A percentile compares a stretch with the other conserved stretches of the same genome.
These are phyloP conservation scores for Neoscelio sp. DNA, from an alignment of 2,888 invertebrate species.

Conservation along the genomic window DNA sequence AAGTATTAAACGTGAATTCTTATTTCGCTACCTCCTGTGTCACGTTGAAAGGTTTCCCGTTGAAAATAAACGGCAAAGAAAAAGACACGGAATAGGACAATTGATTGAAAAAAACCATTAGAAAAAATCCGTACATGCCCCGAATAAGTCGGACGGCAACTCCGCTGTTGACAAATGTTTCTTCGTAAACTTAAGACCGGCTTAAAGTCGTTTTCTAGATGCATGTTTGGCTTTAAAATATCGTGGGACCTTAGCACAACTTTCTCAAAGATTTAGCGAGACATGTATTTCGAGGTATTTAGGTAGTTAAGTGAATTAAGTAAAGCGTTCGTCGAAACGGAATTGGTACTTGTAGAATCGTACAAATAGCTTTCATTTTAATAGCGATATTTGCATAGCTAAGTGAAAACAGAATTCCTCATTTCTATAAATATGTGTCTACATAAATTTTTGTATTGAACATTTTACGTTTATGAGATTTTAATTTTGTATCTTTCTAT, in stretches of 20 bases:
- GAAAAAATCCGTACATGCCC: too few relatives aligned
- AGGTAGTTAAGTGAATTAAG: constrained; percentile 40
- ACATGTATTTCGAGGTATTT: constrained; percentile 30
- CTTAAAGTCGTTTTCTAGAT: constrained; percentile 33
- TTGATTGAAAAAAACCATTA: too few relatives aligned
- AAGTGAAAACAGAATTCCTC: background rate
- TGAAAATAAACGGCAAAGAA: too few relatives aligned
- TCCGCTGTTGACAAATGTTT: constrained; percentile 32
- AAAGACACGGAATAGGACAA: too few relatives aligned
- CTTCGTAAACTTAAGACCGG: constrained; percentile 14
- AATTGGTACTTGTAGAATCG: constrained; percentile 29
- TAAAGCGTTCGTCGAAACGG: constrained; percentile 31
- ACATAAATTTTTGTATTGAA: too few relatives aligned
- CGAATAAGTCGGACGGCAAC: too few relatives aligned
- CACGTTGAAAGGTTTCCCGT: too few relatives aligned
- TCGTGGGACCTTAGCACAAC: constrained; percentile 31
- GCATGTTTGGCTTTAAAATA: constrained; percentile 50
- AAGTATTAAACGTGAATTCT: too few relatives aligned
- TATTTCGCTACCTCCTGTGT: too few relatives aligned
- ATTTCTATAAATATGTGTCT: background rate
- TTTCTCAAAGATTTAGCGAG: constrained; percentile 33
- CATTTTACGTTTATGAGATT: too few relatives aligned
- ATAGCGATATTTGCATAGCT: background rate
- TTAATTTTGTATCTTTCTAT: too few relatives aligned
- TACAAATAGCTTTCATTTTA: constrained; percentile 11